Evolutionary conservation across 2,113 vertebrate species (phyloP).

Genomic region (Bettongia penicillata): DNA sequence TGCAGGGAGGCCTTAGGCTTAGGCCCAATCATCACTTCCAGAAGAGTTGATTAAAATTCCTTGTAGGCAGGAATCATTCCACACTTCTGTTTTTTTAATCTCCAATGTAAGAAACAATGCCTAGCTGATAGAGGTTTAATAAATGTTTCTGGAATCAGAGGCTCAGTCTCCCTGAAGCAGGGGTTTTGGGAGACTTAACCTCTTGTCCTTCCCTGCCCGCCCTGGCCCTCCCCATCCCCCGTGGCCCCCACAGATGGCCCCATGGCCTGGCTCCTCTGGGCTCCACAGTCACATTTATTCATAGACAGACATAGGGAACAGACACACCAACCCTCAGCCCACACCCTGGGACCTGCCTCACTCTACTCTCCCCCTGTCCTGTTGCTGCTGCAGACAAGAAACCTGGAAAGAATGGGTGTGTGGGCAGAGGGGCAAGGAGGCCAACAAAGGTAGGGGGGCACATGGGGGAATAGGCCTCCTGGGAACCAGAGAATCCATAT

Average conservation of each 20-base stretch:
- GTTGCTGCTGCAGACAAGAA: not conserved
- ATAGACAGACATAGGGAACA: conserved; percentile 61
- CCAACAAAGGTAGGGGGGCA: not conserved
- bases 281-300: conserved; percentile 79
- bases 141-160: accelerated
- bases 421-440: not conserved
- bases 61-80: not conserved
- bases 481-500: conserved; percentile 9
- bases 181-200: too few species aligned
- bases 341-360: not conserved
- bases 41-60: accelerated
- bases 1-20: too few species aligned
- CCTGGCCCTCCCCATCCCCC: not conserved
- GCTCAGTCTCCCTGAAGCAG: too few species aligned
- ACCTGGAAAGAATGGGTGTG: not conserved
- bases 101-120: accelerated
- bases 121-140: accelerated
- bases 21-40: too few species aligned
- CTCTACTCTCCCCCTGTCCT: not conserved
- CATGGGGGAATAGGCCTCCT: not conserved
- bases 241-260: conserved; percentile 26
- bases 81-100: not conserved
- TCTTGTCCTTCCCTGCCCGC: not conserved
- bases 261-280: not conserved
- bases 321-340: conserved; percentile 5